Conservation (phyloP, 2,797 vertebrate genomes). For the Muscicapa striata region DNA sequence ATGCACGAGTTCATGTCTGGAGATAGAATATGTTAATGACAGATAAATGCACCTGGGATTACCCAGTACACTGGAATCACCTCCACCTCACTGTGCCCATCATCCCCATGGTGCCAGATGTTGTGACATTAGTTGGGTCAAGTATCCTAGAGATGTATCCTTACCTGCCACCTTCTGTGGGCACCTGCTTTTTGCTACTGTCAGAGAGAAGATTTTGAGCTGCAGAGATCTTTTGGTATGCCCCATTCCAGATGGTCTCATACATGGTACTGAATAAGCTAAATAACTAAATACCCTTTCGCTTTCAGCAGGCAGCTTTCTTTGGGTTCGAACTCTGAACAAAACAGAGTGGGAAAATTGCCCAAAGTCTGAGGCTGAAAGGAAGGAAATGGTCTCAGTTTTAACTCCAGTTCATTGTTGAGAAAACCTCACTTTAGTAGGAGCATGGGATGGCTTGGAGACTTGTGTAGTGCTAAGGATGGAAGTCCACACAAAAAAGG, state of each 20-base stretch:
- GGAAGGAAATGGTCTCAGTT: not conserved
- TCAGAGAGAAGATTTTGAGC: not conserved
- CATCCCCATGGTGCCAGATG: not conserved
- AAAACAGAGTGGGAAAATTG: not conserved
- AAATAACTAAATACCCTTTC: not conserved
- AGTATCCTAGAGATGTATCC: not conserved
- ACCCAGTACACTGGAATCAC: not conserved
- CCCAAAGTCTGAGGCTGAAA: not conserved
- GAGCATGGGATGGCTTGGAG: not conserved
- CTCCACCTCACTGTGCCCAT: not conserved
- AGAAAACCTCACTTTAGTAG: not conserved
- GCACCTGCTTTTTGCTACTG: not conserved
- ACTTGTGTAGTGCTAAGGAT: not conserved
- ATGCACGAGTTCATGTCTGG: not conserved
- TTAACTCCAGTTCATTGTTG: not conserved
- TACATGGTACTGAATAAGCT: not conserved
- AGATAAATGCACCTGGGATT: not conserved
- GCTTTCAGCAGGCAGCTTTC: not conserved
- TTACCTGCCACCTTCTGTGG: not conserved
- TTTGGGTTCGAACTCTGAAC: not conserved
- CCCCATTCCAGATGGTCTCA: not conserved
- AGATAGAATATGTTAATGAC: not conserved
- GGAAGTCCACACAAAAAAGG: not conserved
- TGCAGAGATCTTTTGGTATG: not conserved
- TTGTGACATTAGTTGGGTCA: not conserved